Evolutionary conservation across 2,113 vertebrate genomes (phyloP), one percentile per base, ranked within the genome.

Genomic region (Colius striatus): DNA sequence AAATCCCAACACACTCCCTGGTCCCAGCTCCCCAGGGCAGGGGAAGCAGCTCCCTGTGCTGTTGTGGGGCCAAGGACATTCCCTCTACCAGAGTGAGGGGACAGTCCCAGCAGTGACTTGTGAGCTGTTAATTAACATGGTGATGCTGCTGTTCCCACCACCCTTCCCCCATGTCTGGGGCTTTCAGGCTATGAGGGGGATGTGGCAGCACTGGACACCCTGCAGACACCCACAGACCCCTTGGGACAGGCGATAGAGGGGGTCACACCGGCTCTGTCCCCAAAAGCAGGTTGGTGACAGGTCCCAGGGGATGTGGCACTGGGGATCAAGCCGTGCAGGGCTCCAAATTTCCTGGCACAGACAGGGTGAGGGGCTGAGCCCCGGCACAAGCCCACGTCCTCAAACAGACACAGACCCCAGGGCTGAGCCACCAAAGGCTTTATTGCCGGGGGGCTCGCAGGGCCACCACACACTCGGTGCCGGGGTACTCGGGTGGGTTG

Each of bases 381-480:
- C 20, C 5, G 0, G 25, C 48, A 25, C 43, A 4, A 54, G 26
- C 38, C n/a, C 5, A 0, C 0, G 4, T 13, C 43, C 76, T 50
- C 77, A 27, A 3, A 50, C 13, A 14, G 26, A 34, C 60, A 13
- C 48, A 0, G 10, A 22, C 6, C 38, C 76, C 6, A 1, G 34
- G 54, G 43, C 26, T 13, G 61, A 50, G 55, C 83, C 71, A 36
- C 58, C 84, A 45, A 26, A 16, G 0, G 9, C n/a, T 43, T 87
- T 90, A 90, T 87, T 95, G 7, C 25, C 8, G 38, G 29, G 75
- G 88, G 61, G 60, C 38, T 74, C 67, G 51, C 94, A 99, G 97
- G 72, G 98, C 97, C 95, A 99, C 98, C 89, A 99, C 97, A 91
- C 98, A 98, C 94, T 99, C 99, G 83, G 99, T 99, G 97, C 98